Conservation (phyloP, 1,140 invertebrate species). For the Archegozetes longisetosus region DNA sequence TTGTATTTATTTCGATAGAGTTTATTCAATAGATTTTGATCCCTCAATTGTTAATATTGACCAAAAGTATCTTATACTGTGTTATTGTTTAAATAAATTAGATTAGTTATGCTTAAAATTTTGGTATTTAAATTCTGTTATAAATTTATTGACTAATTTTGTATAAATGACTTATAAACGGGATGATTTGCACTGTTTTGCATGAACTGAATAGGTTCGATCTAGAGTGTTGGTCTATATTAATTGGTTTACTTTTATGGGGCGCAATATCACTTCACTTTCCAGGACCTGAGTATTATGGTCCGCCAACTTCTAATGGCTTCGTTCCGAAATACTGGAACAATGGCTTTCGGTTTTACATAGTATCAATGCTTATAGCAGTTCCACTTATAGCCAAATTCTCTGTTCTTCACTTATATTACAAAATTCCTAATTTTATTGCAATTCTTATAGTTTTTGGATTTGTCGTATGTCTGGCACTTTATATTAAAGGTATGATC, state of each 20-base stretch:
- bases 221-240: not conserved
- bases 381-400: not conserved
- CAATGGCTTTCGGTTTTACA: slow-evolving; percentile 3
- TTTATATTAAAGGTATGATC: slow-evolving; percentile 10
- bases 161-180: no score
- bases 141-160: no score
- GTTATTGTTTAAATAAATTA: no score
- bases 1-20: no score
- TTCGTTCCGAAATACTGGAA: slow-evolving; percentile 5
- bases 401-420: slow-evolving; percentile 5
- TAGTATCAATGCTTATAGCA: not conserved
- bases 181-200: no score
- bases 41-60: no score
- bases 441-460: slow-evolving; percentile 6
- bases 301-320: slow-evolving; percentile 6
- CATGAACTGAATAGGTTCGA: no score
- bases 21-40: no score
- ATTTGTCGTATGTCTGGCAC: slow-evolving; percentile 21
- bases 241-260: not conserved
- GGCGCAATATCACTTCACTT: slow-evolving; percentile 1
- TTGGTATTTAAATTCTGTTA: no score
- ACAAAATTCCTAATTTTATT: slow-evolving; percentile 7
- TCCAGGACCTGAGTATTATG: not conserved
- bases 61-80: no score
- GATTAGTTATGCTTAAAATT: no score